phyloP scores from a whole-genome alignment of 2,113 vertebrate species.

The Speoplatyrhinus poulsoni region DNA sequence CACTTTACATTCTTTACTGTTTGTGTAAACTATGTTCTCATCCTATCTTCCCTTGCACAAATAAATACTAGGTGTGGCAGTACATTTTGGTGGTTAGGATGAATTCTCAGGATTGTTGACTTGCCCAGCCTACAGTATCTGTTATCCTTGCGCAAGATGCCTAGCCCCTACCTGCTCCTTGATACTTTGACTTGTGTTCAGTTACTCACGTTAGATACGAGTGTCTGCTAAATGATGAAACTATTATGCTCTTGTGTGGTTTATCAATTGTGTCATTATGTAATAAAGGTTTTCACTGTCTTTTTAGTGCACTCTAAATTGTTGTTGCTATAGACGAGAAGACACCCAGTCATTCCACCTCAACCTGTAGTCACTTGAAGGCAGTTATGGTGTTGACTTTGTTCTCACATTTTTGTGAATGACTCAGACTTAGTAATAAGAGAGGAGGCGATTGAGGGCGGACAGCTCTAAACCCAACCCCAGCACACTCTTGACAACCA shows the following conservation, averaged over 20 bases:
- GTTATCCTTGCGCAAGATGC: background rate
- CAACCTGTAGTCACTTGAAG: constrained; percentile 56
- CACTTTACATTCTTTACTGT: too few species aligned
- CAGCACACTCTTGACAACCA: constrained; percentile 19
- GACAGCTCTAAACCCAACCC: constrained; percentile 36
- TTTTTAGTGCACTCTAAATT: constrained; percentile 3
- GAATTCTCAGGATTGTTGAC: background rate
- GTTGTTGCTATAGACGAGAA: constrained; percentile 2
- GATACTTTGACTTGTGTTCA: background rate
- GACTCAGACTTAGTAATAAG: constrained; percentile 49
- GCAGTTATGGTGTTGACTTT: constrained; percentile 41
- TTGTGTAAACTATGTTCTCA: background rate
- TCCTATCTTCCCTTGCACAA: background rate
- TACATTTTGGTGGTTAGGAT: background rate
- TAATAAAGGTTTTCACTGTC: constrained; percentile 21
- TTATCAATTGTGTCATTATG: constrained; percentile 33
- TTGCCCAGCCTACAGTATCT: background rate
- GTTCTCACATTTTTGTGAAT: constrained; percentile 62
- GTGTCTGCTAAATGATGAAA: background rate
- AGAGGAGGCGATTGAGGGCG: constrained; percentile 15
- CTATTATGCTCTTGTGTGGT: too few species aligned
- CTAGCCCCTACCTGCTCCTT: background rate
- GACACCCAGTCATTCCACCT: constrained; percentile 24
- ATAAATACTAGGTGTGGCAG: background rate
- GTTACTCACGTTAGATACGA: background rate